These are phyloP conservation scores for Allochrocebus solatus DNA, from an alignment of 2,797 vertebrate genomes.

Conservation along the genomic window DNA sequence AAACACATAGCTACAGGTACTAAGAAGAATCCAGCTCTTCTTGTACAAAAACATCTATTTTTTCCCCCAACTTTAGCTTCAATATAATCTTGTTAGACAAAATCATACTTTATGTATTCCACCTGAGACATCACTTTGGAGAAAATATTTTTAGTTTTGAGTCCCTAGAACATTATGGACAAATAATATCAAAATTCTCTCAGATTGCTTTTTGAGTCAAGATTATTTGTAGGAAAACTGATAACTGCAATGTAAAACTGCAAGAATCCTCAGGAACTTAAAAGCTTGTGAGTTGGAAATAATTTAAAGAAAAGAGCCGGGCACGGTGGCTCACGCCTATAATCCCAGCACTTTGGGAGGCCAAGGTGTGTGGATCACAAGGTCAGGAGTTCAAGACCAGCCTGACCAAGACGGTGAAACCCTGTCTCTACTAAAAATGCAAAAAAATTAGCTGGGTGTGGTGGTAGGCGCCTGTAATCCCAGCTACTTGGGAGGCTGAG, in stretches of 20 bases:
- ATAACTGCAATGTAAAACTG: neutral
- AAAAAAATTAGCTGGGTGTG: no score
- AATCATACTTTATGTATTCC: neutral
- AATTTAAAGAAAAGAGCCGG: neutral
- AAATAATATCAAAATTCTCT: neutral
- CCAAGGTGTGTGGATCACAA: fast-evolving
- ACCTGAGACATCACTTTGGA: neutral
- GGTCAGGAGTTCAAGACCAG: no score
- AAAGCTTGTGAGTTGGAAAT: neutral
- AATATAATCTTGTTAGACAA: neutral
- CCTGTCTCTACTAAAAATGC: no score
- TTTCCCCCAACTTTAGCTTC: neutral
- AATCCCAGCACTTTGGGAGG: no score
- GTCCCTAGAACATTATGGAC: neutral
- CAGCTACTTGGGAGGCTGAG: no score
- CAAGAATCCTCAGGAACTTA: neutral
- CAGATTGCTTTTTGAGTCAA: neutral
- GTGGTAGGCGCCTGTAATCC: no score
- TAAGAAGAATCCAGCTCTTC: neutral
- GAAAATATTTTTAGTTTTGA: neutral
- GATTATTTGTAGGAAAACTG: neutral
- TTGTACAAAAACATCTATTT: neutral
- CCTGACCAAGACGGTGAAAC: no score
- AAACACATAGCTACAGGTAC: neutral
- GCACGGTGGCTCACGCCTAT: no score